phyloP scores from a whole-genome alignment of 2,888 invertebrate genomes.

The Pyrrhia umbra region DNA sequence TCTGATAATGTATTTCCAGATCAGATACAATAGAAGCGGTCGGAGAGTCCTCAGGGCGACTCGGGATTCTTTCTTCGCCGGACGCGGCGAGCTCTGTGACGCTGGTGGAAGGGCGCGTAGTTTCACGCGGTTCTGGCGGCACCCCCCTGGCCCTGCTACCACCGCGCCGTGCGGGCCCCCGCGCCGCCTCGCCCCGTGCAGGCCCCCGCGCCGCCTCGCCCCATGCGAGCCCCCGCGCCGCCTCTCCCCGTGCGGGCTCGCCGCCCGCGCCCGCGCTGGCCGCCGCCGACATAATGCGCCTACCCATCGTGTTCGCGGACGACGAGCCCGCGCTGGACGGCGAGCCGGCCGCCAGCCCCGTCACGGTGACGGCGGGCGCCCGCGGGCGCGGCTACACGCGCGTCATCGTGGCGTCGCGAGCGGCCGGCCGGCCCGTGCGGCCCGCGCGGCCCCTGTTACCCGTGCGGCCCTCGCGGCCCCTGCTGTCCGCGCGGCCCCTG shows the following conservation, averaged over 20 bases:
- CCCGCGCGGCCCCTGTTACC: slow-evolving; percentile 47
- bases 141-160: slow-evolving; percentile 73
- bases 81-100: slow-evolving; percentile 5
- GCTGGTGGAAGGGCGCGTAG: slow-evolving; percentile 53
- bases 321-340: slow-evolving; percentile 74
- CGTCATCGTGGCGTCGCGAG: slow-evolving; percentile 61
- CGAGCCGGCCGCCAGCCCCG: slow-evolving; percentile 28
- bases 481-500: slow-evolving; percentile 67
- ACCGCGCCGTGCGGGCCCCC: slow-evolving; percentile 62
- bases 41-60: slow-evolving; percentile 55
- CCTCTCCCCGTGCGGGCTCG: slow-evolving; percentile 56
- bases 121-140: slow-evolving; percentile 73
- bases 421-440: slow-evolving; percentile 45
- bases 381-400: slow-evolving; percentile 44
- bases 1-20: slow-evolving; percentile 43
- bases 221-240: slow-evolving; percentile 68
- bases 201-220: slow-evolving; percentile 75
- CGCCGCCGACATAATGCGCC: slow-evolving; percentile 89
- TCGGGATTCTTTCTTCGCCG: not conserved
- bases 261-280: slow-evolving; percentile 51
- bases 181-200: slow-evolving; percentile 57
- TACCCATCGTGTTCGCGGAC: slow-evolving; percentile 91
- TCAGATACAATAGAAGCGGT: slow-evolving; percentile 64
- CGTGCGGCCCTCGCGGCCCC: slow-evolving; percentile 50
- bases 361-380: slow-evolving; percentile 44